These are phyloP conservation scores for Aleiodes alternator DNA, from an alignment of 2,888 invertebrate genomes.

Conservation along the genomic window DNA sequence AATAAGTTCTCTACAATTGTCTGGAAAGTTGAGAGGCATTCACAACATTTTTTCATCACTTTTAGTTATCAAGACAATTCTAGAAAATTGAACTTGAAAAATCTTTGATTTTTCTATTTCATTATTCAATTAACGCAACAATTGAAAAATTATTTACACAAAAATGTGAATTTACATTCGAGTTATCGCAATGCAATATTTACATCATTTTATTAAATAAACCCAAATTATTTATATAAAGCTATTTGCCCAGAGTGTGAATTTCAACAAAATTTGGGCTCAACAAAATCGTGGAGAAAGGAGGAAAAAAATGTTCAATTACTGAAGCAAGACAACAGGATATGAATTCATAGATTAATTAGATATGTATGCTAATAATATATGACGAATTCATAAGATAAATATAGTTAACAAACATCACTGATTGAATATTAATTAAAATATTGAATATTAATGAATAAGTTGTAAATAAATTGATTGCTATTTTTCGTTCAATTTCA, in stretches of 20 bases:
- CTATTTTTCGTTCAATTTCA: too few relatives aligned
- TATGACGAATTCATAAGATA: slow-evolving; percentile 28
- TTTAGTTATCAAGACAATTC: too few relatives aligned
- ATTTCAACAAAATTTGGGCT: background rate
- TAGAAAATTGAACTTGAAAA: too few relatives aligned
- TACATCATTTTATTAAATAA: slow-evolving; percentile 26
- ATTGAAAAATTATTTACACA: too few relatives aligned
- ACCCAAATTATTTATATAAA: background rate
- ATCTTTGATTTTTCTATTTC: too few relatives aligned
- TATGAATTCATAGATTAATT: slow-evolving; percentile 41
- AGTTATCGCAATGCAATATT: slow-evolving; percentile 10
- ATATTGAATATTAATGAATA: too few relatives aligned
- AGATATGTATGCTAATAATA: slow-evolving; percentile 41
- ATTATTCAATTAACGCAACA: too few relatives aligned
- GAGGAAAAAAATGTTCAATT: slow-evolving; percentile 8
- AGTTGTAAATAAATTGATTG: too few relatives aligned
- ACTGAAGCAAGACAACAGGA: slow-evolving; percentile 32
- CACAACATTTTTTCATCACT: too few relatives aligned
- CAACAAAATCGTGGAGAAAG: slow-evolving; percentile 3
- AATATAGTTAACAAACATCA: slow-evolving; percentile 18
- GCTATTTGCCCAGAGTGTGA: slow-evolving; percentile 19
- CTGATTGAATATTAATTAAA: background rate
- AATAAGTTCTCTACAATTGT: too few relatives aligned
- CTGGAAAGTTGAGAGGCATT: too few relatives aligned
- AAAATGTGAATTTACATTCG: background rate